These are phyloP conservation scores for Drosophila ezoana DNA, from an alignment of 2,888 invertebrate species.

Conservation along the genomic window DNA sequence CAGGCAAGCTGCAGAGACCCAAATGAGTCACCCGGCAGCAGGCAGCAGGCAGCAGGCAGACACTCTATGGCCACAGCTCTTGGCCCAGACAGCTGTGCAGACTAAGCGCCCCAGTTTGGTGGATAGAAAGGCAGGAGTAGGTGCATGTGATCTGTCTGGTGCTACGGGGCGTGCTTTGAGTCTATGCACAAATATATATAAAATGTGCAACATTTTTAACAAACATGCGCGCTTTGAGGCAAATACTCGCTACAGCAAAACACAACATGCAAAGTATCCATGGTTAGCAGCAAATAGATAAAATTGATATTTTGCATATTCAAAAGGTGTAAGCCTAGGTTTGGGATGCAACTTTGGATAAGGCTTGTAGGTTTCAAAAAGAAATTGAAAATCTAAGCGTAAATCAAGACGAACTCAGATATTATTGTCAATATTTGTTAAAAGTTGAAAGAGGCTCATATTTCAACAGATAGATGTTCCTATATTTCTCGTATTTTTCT, in stretches of 20 bases:
- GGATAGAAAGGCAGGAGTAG: conserved; percentile 4
- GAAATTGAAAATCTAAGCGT: background rate
- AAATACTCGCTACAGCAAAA: conserved; percentile 44
- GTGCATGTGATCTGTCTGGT: conserved; percentile 62
- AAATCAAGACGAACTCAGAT: background rate
- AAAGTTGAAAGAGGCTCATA: background rate
- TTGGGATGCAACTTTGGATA: conserved; percentile 19
- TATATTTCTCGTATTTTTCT: too few species aligned
- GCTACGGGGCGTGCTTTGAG: conserved; percentile 67
- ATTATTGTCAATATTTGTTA: background rate
- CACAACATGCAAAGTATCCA: conserved; percentile 62
- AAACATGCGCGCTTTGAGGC: conserved; percentile 73
- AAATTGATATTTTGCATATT: conserved; percentile 15
- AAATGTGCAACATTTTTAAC: conserved; percentile 52
- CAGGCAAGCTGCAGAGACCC: conserved; percentile 63
- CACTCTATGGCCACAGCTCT: conserved; percentile 39
- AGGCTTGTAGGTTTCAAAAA: background rate
- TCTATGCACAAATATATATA: conserved; percentile 27
- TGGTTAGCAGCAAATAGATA: conserved; percentile 26
- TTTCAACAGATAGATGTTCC: too few species aligned
- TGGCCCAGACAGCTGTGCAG: conserved; percentile 75
- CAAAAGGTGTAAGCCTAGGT: background rate
- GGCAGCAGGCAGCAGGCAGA: conserved; percentile 24
- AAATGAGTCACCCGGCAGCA: conserved; percentile 65
- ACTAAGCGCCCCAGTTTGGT: conserved; percentile 61